Conservation (phyloP, 2,888 invertebrate genomes). For the Noctuana brunneofusca region DNA sequence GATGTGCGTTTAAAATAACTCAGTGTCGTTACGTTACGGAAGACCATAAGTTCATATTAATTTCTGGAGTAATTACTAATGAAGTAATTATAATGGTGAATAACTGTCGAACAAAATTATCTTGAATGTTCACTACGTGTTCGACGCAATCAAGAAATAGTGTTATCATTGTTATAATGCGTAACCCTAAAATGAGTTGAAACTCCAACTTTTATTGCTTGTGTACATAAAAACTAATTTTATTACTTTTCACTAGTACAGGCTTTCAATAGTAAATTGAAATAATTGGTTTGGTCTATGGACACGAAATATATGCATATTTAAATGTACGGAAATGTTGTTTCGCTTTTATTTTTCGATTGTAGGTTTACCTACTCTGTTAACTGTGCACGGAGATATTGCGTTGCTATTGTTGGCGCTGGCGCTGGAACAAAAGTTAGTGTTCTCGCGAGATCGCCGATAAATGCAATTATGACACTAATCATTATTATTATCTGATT, state of each 20-base stretch:
- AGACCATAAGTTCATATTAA: too few relatives aligned
- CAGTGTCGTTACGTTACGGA: too few relatives aligned
- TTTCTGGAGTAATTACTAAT: too few relatives aligned
- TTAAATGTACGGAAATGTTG: constrained; percentile 13
- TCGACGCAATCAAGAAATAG: not conserved
- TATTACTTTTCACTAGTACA: not conserved
- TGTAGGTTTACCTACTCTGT: not conserved
- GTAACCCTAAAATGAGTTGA: not conserved
- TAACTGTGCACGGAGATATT: constrained; percentile 49
- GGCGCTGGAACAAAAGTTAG: constrained; percentile 54
- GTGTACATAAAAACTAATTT: not conserved
- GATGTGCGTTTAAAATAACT: too few relatives aligned
- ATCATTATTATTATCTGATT: constrained; percentile 57
- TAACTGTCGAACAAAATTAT: too few relatives aligned
- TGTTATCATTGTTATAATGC: not conserved
- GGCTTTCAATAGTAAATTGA: not conserved
- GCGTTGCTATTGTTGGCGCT: constrained; percentile 53
- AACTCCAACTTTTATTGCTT: not conserved
- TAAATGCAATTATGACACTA: constrained; percentile 57
- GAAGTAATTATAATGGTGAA: too few relatives aligned
- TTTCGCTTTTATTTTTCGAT: constrained; percentile 48
- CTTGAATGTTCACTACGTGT: too few relatives aligned
- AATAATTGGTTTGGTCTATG: constrained; percentile 2
- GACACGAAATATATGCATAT: constrained; percentile 3
- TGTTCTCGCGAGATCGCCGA: constrained; percentile 57